Evolutionary conservation across 2,113 vertebrate species (phyloP).

Genomic region (Synodontis membranacea): DNA sequence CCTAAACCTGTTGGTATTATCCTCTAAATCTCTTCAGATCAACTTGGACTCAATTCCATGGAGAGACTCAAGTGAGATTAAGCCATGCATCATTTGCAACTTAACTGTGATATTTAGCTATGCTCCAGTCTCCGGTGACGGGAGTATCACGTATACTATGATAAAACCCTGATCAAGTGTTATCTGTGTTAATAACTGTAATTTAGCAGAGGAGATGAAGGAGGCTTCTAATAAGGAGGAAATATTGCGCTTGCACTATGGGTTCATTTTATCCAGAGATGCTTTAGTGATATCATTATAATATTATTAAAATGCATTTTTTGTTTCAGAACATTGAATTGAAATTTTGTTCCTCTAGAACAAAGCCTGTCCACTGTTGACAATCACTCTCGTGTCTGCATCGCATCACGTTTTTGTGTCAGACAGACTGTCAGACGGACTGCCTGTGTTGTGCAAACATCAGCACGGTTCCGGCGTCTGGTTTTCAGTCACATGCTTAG

Average conservation of each 20-base stretch:
- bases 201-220: neutral
- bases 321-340: neutral
- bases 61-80: slow-evolving; percentile 30
- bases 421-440: slow-evolving; percentile 25
- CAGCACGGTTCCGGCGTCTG: slow-evolving; percentile 54
- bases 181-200: slow-evolving; percentile 10
- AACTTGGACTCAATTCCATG: slow-evolving; percentile 58
- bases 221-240: neutral
- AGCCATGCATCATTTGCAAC: slow-evolving; percentile 19
- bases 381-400: neutral
- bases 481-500: slow-evolving; percentile 39
- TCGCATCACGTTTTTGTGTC: neutral
- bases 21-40: slow-evolving; percentile 69
- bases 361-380: neutral
- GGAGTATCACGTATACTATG: neutral
- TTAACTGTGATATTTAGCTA: slow-evolving; percentile 9
- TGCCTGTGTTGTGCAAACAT: slow-evolving; percentile 66
- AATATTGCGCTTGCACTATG: neutral
- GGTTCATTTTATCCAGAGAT: neutral
- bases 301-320: neutral
- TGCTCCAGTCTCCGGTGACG: slow-evolving; percentile 3
- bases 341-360: neutral
- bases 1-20: slow-evolving; percentile 69
- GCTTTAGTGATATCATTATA: too few species aligned
- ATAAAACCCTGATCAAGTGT: slow-evolving; percentile 12